A percentile compares a stretch with the other conserved stretches of the same genome.
Evolutionary conservation across 2,888 invertebrate genomes (phyloP).

Genomic region (Chloromyia formosa): DNA sequence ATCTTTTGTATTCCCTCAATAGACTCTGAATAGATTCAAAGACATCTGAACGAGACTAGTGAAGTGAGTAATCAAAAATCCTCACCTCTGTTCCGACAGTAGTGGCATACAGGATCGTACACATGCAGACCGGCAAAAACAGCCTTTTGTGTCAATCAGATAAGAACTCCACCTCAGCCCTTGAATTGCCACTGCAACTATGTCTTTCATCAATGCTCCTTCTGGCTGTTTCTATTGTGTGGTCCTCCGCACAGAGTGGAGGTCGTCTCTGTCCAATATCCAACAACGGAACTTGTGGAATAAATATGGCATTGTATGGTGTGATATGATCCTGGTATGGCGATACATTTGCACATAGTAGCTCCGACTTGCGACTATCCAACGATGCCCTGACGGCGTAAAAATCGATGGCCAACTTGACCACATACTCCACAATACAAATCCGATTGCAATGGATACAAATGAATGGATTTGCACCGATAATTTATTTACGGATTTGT

Average conservation of each 20-base stretch:
- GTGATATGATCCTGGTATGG: background rate
- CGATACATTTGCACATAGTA: no score
- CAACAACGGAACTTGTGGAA: background rate
- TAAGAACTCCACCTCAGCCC: slow-evolving; percentile 5
- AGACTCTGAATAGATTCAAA: background rate
- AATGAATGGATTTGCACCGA: slow-evolving; percentile 28
- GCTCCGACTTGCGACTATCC: background rate
- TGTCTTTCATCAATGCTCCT: slow-evolving; percentile 24
- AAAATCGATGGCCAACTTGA: slow-evolving; percentile 32
- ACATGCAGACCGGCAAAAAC: background rate
- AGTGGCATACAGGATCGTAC: background rate
- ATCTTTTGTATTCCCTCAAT: background rate
- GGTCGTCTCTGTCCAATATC: no score
- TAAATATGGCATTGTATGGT: background rate
- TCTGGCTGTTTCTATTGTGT: slow-evolving; percentile 6
- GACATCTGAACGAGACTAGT: background rate
- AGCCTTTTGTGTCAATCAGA: background rate
- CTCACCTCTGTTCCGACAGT: background rate
- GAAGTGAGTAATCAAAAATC: background rate
- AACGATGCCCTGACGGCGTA: background rate
- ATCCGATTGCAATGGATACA: slow-evolving; percentile 12
- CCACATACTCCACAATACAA: slow-evolving; percentile 21
- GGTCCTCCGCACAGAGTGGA: slow-evolving; percentile 2
- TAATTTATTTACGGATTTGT: slow-evolving; percentile 47
- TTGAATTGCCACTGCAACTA: background rate